Evolutionary conservation across 2,888 invertebrate genomes (phyloP), one percentile per base, ranked within the genome.

Genomic region (Panzeria rudis): DNA sequence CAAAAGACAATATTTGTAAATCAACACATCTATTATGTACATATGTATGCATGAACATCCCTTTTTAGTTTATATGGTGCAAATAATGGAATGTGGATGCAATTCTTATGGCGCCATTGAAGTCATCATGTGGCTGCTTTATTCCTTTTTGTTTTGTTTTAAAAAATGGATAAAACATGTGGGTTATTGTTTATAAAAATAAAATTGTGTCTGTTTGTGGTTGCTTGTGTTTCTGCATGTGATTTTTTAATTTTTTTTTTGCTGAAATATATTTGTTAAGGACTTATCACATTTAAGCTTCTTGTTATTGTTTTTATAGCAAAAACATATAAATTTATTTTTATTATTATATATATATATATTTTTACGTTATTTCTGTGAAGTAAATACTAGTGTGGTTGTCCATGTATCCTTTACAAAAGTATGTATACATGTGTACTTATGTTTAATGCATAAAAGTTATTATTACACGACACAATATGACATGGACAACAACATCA

Each of bases 41-140:
- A 7, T 56, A n/a, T n/a, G 15, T 29, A 29, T 23, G 7, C 0
- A 23, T 20, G 3, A 17, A 0, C 13, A 32, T 32, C 11, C 6
- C 7, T 20, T 7, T 56, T 13, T 13, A 7, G 29, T 47, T 62
- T 17, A 32, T 71, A 41, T 54, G 32, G 7, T 25, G 44, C 32
- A 75, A n/a, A 50, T 50, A 76, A 56, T 35, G 47, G 20, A 71
- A 66, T 69, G 20, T 69, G 23, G 44, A 71, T 83, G 82, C 77
- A 83, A 41, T 59, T 71, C 64, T 66, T 72, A 77, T 83, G 77
- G 76, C 82, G 76, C 71, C 82, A 66, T 59, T 66, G 25, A 68
- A 52, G 68, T 38, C 62, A 23, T 25, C 64, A 47, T 75, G 7
- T 71, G 38, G 9, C n/a, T 66, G 41, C 29, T 75, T 68, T 59